These are phyloP conservation scores for Paracanthobrama guichenoti DNA, from an alignment of 2,113 vertebrate species.

Conservation along the genomic window DNA sequence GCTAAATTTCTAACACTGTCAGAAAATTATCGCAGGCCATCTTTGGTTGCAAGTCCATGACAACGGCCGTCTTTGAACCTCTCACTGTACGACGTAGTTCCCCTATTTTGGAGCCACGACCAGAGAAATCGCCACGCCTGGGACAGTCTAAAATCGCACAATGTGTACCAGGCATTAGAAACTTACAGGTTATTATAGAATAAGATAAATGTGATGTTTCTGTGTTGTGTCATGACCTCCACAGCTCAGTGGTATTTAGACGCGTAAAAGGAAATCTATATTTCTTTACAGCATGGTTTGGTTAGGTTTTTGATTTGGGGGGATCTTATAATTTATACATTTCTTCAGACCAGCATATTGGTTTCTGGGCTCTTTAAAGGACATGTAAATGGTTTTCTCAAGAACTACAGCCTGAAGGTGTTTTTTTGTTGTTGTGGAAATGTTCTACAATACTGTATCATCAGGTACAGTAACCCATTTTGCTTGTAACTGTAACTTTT, in stretches of 20 bases:
- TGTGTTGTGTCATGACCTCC: neutral
- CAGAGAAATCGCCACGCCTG: too few relatives aligned
- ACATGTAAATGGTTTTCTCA: neutral
- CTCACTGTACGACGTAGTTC: too few relatives aligned
- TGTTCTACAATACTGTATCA: neutral
- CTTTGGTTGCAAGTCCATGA: too few relatives aligned
- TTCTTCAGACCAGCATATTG: neutral
- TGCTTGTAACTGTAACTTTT: neutral
- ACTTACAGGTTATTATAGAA: neutral
- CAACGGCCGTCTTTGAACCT: too few relatives aligned
- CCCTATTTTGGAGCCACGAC: too few relatives aligned
- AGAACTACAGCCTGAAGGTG: neutral
- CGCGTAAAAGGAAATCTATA: neutral
- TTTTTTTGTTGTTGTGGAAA: neutral
- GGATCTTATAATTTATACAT: neutral
- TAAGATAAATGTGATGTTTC: neutral
- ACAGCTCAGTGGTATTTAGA: neutral
- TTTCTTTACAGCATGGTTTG: neutral
- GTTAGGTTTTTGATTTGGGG: neutral
- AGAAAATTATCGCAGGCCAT: too few relatives aligned
- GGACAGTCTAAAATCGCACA: too few relatives aligned
- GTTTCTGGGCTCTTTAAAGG: neutral
- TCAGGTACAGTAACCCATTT: neutral
- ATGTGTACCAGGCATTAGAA: neutral
- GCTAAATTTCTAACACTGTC: too few relatives aligned